phyloP scores from a whole-genome alignment of 2,113 vertebrate species.

The Cheilinus undulatus region DNA sequence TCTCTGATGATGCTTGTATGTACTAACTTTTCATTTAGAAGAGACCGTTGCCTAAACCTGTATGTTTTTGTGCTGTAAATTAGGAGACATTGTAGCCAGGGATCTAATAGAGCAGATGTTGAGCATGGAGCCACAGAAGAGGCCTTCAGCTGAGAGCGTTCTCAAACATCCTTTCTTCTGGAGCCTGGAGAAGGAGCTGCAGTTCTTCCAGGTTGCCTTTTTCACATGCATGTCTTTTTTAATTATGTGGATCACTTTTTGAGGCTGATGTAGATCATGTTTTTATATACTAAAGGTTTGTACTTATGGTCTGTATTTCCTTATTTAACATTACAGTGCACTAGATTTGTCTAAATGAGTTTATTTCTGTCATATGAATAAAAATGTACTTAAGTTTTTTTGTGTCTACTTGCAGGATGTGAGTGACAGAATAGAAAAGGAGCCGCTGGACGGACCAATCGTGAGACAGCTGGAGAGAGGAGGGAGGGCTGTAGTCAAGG shows the following conservation, averaged over 20 bases:
- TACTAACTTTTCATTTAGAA: too few relatives aligned
- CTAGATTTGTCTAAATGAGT: not conserved
- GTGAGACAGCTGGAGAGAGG: conserved; percentile 94
- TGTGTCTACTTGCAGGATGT: conserved; percentile 87
- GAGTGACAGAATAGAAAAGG: conserved; percentile 98
- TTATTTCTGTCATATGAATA: too few relatives aligned
- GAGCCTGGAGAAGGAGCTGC: conserved; percentile 95
- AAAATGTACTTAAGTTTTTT: not conserved
- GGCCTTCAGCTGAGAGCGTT: conserved; percentile 91
- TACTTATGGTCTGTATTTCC: too few relatives aligned
- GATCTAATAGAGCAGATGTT: conserved; percentile 95
- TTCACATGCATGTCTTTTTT: too few relatives aligned
- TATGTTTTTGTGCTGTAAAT: conserved; percentile 19
- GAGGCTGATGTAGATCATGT: too few relatives aligned
- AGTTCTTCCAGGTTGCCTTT: conserved; percentile 93
- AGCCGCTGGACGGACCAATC: conserved; percentile 91
- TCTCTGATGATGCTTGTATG: too few relatives aligned
- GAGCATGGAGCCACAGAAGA: conserved; percentile 89
- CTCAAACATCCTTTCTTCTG: conserved; percentile 98
- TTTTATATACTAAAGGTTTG: too few relatives aligned
- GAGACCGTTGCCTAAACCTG: not conserved
- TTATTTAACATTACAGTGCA: too few relatives aligned
- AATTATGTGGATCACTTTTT: too few relatives aligned
- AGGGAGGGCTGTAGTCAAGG: conserved; percentile 92
- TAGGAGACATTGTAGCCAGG: conserved; percentile 91